Evolutionary conservation across 2,888 invertebrate species (phyloP).

Genomic region (Ophion ventricosus): DNA sequence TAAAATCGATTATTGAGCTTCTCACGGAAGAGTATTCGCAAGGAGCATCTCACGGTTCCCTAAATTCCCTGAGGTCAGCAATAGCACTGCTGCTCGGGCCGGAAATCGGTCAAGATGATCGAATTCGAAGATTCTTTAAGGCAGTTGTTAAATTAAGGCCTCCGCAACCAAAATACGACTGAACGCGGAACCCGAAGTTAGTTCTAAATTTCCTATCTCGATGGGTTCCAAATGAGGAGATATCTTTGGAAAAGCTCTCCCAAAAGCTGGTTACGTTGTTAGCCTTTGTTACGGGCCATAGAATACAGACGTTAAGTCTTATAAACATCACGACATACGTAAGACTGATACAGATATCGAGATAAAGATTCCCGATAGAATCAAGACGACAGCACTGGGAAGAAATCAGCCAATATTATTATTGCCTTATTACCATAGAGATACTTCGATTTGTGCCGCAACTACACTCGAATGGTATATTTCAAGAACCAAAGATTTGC

Average conservation of each 20-base stretch:
- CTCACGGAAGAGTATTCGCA: too few species aligned
- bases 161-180: constrained; percentile 25
- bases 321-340: constrained; percentile 43
- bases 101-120: too few species aligned
- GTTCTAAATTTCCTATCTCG: constrained; percentile 39
- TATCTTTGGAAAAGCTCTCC: constrained; percentile 43
- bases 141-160: too few species aligned
- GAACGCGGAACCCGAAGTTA: constrained; percentile 53
- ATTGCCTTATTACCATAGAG: constrained; percentile 36
- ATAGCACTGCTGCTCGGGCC: too few species aligned
- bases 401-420: constrained; percentile 44
- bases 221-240: constrained; percentile 28
- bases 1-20: too few species aligned
- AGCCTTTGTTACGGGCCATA: constrained; percentile 45
- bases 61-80: too few species aligned
- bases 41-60: too few species aligned
- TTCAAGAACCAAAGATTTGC: constrained; percentile 21
- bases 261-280: neutral
- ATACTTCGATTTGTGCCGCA: constrained; percentile 24
- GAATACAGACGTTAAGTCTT: constrained; percentile 49
- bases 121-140: too few species aligned
- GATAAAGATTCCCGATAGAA: constrained; percentile 56
- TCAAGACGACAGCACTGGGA: constrained; percentile 52
- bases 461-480: constrained; percentile 32
- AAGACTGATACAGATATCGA: constrained; percentile 11